Percentiles rank a stretch among this genome's conserved stretches.
Conservation (phyloP, 2,113 vertebrate species). For the Antechinus flavipes region DNA sequence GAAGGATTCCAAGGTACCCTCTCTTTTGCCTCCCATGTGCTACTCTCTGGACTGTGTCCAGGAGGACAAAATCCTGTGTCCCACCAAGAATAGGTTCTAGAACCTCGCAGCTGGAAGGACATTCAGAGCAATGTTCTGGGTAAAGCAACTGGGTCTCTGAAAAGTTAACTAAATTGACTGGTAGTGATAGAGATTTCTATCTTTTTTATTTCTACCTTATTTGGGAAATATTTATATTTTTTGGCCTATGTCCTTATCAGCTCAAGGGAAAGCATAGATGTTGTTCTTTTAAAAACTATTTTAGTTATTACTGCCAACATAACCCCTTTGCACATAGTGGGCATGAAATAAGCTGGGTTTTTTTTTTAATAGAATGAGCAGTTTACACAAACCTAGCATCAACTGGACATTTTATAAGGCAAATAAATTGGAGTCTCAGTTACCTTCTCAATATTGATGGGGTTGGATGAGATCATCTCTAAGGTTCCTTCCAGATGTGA, state of each 20-base stretch:
- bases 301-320: neutral
- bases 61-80: neutral
- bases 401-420: neutral
- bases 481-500: neutral
- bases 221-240: neutral
- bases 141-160: neutral
- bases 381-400: neutral
- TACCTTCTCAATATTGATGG: neutral
- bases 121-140: neutral
- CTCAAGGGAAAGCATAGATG: neutral
- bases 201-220: neutral
- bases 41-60: neutral
- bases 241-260: neutral
- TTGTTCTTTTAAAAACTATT: neutral
- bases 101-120: too few relatives aligned
- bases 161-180: neutral
- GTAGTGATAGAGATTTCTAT: neutral
- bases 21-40: neutral
- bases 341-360: neutral
- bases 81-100: neutral
- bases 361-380: neutral
- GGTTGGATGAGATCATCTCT: neutral
- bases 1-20: too few relatives aligned
- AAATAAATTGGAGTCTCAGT: neutral
- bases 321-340: neutral